Conservation (phyloP, 2,797 vertebrate genomes). For the Rousettus madagascariensis region DNA sequence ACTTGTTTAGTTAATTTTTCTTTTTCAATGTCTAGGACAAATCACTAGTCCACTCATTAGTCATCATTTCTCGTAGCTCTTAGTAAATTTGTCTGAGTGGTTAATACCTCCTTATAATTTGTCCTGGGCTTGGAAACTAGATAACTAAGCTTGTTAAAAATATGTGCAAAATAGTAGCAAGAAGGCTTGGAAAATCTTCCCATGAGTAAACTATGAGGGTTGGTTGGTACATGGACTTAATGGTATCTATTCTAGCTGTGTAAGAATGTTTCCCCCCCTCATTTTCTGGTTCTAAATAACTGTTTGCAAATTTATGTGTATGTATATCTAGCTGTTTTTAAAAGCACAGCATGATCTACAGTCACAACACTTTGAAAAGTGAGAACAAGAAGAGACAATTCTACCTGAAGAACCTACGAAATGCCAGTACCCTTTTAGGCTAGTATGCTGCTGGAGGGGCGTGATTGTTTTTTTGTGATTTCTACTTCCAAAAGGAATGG, state of each 20-base stretch:
- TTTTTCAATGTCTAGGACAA: not conserved
- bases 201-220: not conserved
- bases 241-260: not conserved
- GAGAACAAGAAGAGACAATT: not conserved
- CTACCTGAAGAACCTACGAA: not conserved
- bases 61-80: not conserved
- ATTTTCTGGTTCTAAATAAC: slow-evolving; percentile 15
- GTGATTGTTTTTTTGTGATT: not conserved
- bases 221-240: not conserved
- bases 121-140: not conserved
- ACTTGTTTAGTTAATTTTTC: slow-evolving; percentile 29
- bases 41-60: not conserved
- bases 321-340: not conserved
- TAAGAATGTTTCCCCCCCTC: not conserved
- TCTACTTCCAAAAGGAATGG: not conserved
- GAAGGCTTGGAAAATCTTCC: not conserved
- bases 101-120: not conserved
- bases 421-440: not conserved
- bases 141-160: not conserved
- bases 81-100: not conserved
- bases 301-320: not conserved
- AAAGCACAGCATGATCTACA: not conserved
- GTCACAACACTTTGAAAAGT: not conserved
- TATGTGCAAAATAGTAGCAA: too few species aligned
- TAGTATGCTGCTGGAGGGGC: not conserved